phyloP scores from a whole-genome alignment of 2,888 invertebrate species.

The Uloborus plumipes region DNA sequence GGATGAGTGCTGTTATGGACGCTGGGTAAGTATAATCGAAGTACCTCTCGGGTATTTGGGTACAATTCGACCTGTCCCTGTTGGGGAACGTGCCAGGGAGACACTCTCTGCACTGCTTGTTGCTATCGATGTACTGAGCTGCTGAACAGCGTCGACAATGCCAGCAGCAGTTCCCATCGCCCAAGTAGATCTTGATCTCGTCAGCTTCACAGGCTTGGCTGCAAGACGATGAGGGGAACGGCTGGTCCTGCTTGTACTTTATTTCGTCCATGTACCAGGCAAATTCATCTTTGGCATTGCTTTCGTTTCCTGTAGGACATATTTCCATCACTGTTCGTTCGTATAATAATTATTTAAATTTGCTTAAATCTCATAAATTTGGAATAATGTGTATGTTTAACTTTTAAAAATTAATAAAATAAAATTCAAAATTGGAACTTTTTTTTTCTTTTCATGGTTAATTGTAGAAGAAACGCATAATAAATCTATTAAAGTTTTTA shows the following conservation, averaged over 20 bases:
- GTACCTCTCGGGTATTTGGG: constrained; percentile 72
- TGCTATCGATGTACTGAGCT: constrained; percentile 72
- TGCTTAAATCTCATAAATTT: too few relatives aligned
- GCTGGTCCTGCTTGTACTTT: constrained; percentile 70
- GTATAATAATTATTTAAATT: too few relatives aligned
- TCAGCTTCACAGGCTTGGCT: constrained; percentile 71
- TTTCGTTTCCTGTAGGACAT: too few relatives aligned
- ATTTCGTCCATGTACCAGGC: constrained; percentile 68
- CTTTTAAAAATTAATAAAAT: too few relatives aligned
- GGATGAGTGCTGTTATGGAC: constrained; percentile 70
- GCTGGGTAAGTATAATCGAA: constrained; percentile 73
- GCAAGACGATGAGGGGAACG: constrained; percentile 73
- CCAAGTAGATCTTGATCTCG: constrained; percentile 68
- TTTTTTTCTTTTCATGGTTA: too few relatives aligned
- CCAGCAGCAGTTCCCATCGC: constrained; percentile 75
- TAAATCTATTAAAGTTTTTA: too few relatives aligned
- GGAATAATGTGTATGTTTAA: too few relatives aligned
- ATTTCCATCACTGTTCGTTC: too few relatives aligned
- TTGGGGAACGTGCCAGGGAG: constrained; percentile 69
- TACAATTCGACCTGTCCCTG: constrained; percentile 71
- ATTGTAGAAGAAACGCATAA: too few relatives aligned
- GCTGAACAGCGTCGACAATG: constrained; percentile 73
- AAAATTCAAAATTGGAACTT: too few relatives aligned
- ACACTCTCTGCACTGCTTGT: constrained; percentile 74
- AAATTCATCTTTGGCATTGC: too few relatives aligned